phyloP scores from a whole-genome alignment of 2,113 vertebrate genomes.

The Phycodurus eques region DNA sequence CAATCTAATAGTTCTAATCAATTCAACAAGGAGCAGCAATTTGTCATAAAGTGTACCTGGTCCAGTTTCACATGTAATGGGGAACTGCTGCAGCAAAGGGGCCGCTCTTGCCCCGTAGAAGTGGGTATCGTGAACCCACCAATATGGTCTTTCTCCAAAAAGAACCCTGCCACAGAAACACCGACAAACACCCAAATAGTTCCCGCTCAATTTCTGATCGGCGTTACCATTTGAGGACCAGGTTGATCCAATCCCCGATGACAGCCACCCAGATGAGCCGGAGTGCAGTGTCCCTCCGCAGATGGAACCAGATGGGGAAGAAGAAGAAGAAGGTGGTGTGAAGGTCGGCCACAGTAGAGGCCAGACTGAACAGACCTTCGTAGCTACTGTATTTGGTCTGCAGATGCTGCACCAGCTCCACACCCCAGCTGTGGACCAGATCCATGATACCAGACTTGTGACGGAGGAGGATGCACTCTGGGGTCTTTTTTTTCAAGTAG shows the following conservation, averaged over 20 bases:
- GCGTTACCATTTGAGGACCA: conserved; percentile 92
- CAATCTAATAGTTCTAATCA: neutral
- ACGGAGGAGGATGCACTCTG: conserved; percentile 6
- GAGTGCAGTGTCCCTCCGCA: conserved; percentile 77
- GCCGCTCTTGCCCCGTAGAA: conserved; percentile 62
- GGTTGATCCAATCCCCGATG: conserved; percentile 93
- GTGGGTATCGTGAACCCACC: conserved; percentile 79
- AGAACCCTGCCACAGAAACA: conserved; percentile 63
- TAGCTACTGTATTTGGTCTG: conserved; percentile 78
- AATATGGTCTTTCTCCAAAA: conserved; percentile 78
- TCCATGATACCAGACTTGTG: conserved; percentile 73
- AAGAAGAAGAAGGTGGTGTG: conserved; percentile 86
- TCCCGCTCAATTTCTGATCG: neutral
- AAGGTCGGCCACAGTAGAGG: conserved; percentile 86
- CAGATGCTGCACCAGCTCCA: conserved; percentile 77
- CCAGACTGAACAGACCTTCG: conserved; percentile 83
- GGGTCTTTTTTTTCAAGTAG: neutral
- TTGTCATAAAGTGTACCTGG: conserved; percentile 65
- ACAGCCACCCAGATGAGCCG: conserved; percentile 93
- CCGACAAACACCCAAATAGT: neutral
- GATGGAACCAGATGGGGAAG: conserved; percentile 93
- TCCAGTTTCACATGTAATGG: conserved; percentile 80
- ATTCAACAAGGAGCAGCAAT: neutral
- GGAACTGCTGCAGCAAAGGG: conserved; percentile 71
- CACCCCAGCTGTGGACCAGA: conserved; percentile 80